Conservation (phyloP, 2,797 vertebrate species). For the Lemur catta region DNA sequence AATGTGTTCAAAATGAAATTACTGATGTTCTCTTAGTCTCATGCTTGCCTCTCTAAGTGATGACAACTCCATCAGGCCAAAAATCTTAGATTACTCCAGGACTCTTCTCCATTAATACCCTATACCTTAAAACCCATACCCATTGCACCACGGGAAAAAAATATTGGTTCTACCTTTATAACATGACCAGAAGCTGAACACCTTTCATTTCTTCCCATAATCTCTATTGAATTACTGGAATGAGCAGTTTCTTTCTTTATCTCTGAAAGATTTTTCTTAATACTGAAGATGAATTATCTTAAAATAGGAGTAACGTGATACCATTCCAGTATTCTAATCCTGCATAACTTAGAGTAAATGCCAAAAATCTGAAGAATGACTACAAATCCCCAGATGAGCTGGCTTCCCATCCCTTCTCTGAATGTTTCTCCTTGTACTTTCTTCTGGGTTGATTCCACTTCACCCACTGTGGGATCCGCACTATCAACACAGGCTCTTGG, state of each 20-base stretch:
- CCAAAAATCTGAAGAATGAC: not conserved
- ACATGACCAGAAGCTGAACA: not conserved
- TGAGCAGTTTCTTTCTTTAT: not conserved
- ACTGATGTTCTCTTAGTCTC: not conserved
- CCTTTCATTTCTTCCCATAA: not conserved
- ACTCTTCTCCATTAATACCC: not conserved
- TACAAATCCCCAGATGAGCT: not conserved
- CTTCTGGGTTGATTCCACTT: not conserved
- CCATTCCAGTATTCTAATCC: not conserved
- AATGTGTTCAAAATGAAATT: not conserved
- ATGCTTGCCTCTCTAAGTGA: not conserved
- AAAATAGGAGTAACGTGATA: not conserved
- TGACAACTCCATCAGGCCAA: not conserved
- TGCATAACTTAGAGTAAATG: not conserved
- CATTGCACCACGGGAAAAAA: not conserved
- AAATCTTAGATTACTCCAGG: not conserved
- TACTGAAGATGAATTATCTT: not conserved
- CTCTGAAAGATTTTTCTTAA: not conserved
- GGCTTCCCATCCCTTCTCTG: not conserved
- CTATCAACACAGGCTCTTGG: not conserved
- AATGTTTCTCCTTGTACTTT: not conserved
- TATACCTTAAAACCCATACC: not conserved
- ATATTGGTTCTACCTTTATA: not conserved
- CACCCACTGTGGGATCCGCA: not conserved
- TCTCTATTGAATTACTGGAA: not conserved